A percentile compares a stretch with the other conserved stretches of the same genome.
These are phyloP conservation scores for Corvus cornix DNA, from an alignment of 2,113 vertebrate genomes.

Conservation along the genomic window DNA sequence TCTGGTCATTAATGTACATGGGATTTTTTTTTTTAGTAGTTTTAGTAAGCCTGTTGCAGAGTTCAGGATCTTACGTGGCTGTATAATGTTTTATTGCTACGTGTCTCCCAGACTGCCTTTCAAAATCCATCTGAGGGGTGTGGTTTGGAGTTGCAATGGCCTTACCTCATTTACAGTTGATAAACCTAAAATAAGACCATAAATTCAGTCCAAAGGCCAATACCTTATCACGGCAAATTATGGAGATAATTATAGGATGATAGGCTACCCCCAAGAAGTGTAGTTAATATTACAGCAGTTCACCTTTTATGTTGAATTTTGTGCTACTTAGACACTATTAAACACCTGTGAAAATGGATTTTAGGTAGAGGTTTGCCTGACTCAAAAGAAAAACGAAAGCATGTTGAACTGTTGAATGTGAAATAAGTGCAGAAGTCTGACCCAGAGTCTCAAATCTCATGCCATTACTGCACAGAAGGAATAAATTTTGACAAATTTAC, in stretches of 20 bases:
- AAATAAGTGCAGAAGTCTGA: background rate
- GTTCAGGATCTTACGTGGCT: background rate
- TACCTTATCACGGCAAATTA: background rate
- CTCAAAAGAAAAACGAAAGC: background rate
- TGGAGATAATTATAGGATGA: background rate
- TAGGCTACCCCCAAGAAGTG: background rate
- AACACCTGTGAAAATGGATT: background rate
- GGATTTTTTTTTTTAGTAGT: background rate
- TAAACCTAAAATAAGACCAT: background rate
- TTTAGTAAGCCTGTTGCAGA: background rate
- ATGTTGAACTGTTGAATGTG: background rate
- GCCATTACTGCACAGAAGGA: background rate
- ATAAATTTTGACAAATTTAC: background rate
- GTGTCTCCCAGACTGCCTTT: background rate
- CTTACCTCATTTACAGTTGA: background rate
- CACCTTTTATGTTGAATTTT: background rate
- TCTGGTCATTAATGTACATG: background rate
- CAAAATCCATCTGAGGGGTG: background rate
- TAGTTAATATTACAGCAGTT: background rate
- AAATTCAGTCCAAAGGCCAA: slow-evolving; percentile 15
- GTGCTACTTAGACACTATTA: background rate
- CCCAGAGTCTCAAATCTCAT: background rate
- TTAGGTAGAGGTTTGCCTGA: background rate
- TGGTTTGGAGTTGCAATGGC: background rate
- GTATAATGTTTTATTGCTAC: background rate